Base-by-base conservation (phyloP, 1,140 invertebrate genomes). In the Drosophila pallidifrons region DNA sequence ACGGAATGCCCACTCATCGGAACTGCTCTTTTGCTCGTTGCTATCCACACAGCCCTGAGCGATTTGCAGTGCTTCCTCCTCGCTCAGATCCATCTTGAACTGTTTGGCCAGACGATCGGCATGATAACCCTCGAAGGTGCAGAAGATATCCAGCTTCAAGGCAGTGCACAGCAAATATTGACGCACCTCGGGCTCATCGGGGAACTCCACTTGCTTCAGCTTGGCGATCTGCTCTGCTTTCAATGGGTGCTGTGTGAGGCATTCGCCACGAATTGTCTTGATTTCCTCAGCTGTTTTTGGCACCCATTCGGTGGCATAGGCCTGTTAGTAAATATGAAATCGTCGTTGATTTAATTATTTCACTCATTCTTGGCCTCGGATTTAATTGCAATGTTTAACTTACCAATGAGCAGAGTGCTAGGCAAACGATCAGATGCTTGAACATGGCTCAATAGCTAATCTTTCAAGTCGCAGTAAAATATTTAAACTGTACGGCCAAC, bases 51-150 rank as follows among this genome's bases (percentile, higher is more conserved):
- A 92, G 54, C 82, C 46, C 41, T 92, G 52, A 13, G 80, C 91
- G 58, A 92, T 91, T 46, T 65, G 25, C 1, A 87, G 45, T 0
- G 83, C 91, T 68, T 92, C 91, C 58, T 77, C 77, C 66, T 92
- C 91, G 15, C 59, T 68, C 38, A 92, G 73, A 57, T 87, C 85
- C 91, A 92, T 87, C 64, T 90, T 91, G 65, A 92, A 92, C 70
- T 92, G 91, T 60, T 90, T 91, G 55, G 91, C 91, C 64, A 92
- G 61, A 45, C 91, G 88, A 71, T 92, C 91, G 32, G 86, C 78
- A 68, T 92, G 91, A 58, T 87, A 92, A 30, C 91, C 91, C 49
- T 88, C 20, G 51, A 90, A 78, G 25, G 46, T 67, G 70, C 91
- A 92, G 88, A 92, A 92, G 38, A 92, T 79, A 16, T 74, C 86